phyloP scores from a whole-genome alignment of 2,113 vertebrate genomes.

The Colaptes auratus region DNA sequence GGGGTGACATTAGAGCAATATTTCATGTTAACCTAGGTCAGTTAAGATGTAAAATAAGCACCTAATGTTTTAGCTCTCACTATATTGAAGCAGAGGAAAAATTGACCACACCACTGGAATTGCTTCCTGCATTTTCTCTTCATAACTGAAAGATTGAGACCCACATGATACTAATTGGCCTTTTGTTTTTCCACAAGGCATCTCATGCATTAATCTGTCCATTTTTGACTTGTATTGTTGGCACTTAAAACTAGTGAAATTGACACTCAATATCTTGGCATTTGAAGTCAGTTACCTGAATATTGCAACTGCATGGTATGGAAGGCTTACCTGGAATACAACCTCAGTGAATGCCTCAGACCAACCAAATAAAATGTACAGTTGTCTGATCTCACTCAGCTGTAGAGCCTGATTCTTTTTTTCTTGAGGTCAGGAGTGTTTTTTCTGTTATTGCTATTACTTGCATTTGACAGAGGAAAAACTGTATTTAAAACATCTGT shows the following conservation, averaged over 20 bases:
- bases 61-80: not conserved
- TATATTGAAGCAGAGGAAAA: not conserved
- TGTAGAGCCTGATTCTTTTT: not conserved
- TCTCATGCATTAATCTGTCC: not conserved
- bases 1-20: not conserved
- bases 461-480: not conserved
- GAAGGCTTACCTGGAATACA: not conserved
- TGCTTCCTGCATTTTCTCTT: not conserved
- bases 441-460: not conserved
- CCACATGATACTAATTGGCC: accelerated
- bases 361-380: not conserved
- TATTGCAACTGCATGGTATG: not conserved
- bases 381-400: not conserved
- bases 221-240: not conserved
- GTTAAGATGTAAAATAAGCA: not conserved
- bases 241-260: not conserved
- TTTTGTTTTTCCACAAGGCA: not conserved
- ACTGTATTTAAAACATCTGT: not conserved
- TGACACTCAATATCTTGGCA: not conserved
- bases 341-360: not conserved
- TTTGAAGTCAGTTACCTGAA: not conserved
- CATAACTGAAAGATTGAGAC: not conserved
- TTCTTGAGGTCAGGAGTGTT: not conserved
- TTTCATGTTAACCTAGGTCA: not conserved
- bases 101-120: not conserved